A percentile compares a stretch with the other conserved stretches of the same genome.
These are phyloP conservation scores for Drosophila putrida DNA, from an alignment of 2,888 invertebrate species.

Conservation along the genomic window DNA sequence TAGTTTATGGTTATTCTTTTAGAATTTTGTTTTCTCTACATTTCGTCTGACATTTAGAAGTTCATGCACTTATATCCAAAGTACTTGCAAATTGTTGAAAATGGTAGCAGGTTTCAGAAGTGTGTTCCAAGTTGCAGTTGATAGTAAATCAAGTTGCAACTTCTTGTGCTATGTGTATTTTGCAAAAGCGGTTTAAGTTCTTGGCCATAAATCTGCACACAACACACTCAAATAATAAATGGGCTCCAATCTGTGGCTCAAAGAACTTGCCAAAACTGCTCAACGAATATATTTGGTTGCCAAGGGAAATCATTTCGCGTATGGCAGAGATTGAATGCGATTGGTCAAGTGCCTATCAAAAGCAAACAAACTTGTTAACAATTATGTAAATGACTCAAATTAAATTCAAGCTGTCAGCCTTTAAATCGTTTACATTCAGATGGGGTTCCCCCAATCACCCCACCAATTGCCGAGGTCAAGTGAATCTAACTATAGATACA, in stretches of 20 bases:
- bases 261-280: conserved; percentile 25
- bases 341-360: conserved; percentile 2
- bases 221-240: conserved; percentile 27
- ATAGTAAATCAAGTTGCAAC: conserved; percentile 29
- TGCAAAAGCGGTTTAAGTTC: conserved; percentile 20
- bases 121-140: conserved; percentile 2
- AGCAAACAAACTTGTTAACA: conserved; percentile 32
- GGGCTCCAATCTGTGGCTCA: conserved; percentile 3
- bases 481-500: conserved; percentile 34
- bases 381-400: conserved; percentile 42
- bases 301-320: conserved; percentile 31
- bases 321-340: conserved; percentile 9
- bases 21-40: conserved; percentile 2
- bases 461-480: conserved; percentile 32
- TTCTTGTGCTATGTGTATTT: conserved; percentile 11
- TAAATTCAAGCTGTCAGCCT: conserved; percentile 31
- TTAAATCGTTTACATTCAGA: conserved; percentile 7
- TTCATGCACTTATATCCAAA: background rate
- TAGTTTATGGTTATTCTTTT: background rate
- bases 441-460: background rate
- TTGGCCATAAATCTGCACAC: conserved; percentile 50
- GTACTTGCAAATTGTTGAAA: conserved; percentile 1
- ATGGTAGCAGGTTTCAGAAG: background rate
- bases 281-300: conserved; percentile 7
- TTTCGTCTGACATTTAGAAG: background rate